Conservation (phyloP, 2,113 vertebrate genomes). For the Cavia porcellus region DNA sequence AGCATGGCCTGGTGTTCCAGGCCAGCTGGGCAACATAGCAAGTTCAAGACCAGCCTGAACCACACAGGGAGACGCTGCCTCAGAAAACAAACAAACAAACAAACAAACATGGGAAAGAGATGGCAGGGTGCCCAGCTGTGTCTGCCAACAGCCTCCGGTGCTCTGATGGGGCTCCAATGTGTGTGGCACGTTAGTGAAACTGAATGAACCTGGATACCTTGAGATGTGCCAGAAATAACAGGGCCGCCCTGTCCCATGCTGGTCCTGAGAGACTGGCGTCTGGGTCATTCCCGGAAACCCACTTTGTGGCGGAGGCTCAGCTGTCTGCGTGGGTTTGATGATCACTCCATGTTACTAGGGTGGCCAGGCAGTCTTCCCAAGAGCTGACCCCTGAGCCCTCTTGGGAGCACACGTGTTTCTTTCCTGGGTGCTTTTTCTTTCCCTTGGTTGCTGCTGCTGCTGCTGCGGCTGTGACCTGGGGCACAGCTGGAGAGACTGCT, state of each 20-base stretch:
- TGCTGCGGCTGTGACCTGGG: neutral
- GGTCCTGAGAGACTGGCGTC: neutral
- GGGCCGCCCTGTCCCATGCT: too few relatives aligned
- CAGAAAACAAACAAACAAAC: neutral
- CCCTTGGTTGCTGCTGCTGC: neutral
- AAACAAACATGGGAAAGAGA: neutral
- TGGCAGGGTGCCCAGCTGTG: neutral
- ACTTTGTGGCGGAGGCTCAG: rapidly evolving
- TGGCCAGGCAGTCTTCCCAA: neutral
- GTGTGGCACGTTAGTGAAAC: neutral
- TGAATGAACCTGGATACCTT: neutral
- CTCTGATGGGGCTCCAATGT: too few relatives aligned
- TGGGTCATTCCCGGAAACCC: neutral
- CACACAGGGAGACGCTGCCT: neutral
- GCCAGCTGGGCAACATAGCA: neutral
- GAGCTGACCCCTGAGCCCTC: neutral
- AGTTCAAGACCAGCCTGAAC: neutral
- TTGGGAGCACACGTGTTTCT: neutral
- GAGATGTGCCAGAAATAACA: neutral
- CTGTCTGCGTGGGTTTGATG: neutral
- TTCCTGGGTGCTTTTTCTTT: neutral
- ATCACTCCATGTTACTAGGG: neutral
- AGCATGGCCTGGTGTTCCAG: neutral
- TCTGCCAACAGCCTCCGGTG: neutral
- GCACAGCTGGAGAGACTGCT: neutral